Conservation (phyloP, 2,888 invertebrate genomes). For the Apomyelois bistriatella region DNA sequence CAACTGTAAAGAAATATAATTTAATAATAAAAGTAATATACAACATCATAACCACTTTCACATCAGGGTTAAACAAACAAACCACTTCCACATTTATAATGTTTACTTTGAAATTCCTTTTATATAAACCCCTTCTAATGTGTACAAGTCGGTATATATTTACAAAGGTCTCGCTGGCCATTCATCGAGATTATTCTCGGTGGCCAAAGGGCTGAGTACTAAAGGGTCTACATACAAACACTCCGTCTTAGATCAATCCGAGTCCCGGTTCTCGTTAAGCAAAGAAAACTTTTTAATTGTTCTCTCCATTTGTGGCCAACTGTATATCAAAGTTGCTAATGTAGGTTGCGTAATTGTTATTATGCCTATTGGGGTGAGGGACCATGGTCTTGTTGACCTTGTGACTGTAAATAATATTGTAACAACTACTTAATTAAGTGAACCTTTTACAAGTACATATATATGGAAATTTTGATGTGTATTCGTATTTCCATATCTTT, state of each 20-base stretch:
- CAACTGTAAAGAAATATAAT: too few species aligned
- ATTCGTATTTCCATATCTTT: too few species aligned
- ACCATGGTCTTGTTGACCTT: background rate
- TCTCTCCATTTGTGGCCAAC: slow-evolving; percentile 31
- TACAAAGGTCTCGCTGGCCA: slow-evolving; percentile 4
- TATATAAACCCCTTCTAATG: background rate
- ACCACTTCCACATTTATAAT: background rate
- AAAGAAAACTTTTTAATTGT: slow-evolving; percentile 42
- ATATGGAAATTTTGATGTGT: too few species aligned
- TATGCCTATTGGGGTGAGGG: background rate
- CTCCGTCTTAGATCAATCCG: slow-evolving; percentile 19
- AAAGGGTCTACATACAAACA: slow-evolving; percentile 6
- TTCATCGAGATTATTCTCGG: slow-evolving; percentile 2
- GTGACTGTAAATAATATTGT: background rate
- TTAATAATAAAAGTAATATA: too few species aligned
- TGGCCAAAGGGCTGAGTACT: slow-evolving; percentile 11
- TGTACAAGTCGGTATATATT: slow-evolving; percentile 8
- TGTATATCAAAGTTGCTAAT: slow-evolving; percentile 31
- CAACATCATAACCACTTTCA: too few species aligned
- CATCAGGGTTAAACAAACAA: too few species aligned
- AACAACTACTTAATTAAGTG: background rate
- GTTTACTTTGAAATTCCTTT: background rate
- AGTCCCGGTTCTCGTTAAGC: slow-evolving; percentile 28
- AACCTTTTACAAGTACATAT: too few species aligned
- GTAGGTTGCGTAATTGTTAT: slow-evolving; percentile 25